A percentile compares a stretch with the other conserved stretches of the same genome.
These are phyloP conservation scores for Theropithecus gelada DNA, from an alignment of 2,113 vertebrate genomes.

Conservation along the genomic window DNA sequence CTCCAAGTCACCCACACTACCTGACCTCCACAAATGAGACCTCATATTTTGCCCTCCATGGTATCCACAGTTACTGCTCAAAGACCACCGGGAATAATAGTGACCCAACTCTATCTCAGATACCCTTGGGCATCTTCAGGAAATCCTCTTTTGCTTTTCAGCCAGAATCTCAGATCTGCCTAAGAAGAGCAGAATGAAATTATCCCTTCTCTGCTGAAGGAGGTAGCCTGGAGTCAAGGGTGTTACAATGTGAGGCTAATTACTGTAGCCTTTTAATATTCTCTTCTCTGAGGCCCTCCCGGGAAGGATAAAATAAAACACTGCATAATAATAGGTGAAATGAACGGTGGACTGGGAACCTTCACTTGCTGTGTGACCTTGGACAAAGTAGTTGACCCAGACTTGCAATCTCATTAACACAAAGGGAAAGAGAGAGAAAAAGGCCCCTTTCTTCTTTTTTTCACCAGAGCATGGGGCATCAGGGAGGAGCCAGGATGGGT, in stretches of 20 bases:
- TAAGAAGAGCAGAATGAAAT: neutral
- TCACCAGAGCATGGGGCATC: neutral
- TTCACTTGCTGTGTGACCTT: constrained; percentile 42
- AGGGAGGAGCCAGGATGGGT: neutral
- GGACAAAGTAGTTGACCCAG: constrained; percentile 43
- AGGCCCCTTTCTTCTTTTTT: neutral
- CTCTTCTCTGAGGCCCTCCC: constrained; percentile 36
- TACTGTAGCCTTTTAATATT: constrained; percentile 64
- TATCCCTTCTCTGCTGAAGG: neutral
- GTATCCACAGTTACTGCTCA: neutral
- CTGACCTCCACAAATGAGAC: neutral
- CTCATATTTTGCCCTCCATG: neutral
- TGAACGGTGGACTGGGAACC: neutral
- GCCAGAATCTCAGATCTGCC: neutral
- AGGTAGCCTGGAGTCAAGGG: constrained; percentile 50
- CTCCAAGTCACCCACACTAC: neutral
- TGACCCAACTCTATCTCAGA: neutral
- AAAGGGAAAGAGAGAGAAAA: neutral
- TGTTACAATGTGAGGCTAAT: constrained; percentile 73
- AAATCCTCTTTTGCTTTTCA: neutral
- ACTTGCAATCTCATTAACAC: constrained; percentile 49
- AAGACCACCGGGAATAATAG: neutral
- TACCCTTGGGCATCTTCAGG: neutral
- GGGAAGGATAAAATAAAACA: constrained; percentile 66
- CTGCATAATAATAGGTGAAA: constrained; percentile 51